phyloP scores from a whole-genome alignment of 2,797 vertebrate genomes.

The Gallinago stenura region DNA sequence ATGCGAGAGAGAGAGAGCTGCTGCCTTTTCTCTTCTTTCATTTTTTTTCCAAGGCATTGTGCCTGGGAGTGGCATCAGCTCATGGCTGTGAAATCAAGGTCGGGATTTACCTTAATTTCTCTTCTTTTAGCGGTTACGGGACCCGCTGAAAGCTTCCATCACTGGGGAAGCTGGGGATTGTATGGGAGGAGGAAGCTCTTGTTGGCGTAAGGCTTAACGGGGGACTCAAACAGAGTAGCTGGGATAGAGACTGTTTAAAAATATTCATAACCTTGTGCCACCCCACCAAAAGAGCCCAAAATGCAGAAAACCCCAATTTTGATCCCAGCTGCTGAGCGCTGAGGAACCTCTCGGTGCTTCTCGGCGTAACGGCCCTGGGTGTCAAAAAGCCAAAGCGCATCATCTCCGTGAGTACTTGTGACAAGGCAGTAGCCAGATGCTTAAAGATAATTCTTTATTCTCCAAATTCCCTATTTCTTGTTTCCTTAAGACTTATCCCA shows the following conservation, averaged over 20 bases:
- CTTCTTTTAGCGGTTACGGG: neutral
- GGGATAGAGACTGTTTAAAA: neutral
- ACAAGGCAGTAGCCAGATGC: neutral
- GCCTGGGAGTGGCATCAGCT: neutral
- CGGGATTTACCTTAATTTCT: neutral
- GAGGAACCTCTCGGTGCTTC: neutral
- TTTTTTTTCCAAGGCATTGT: neutral
- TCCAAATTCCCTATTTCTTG: neutral
- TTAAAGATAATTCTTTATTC: neutral
- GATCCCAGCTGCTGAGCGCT: neutral
- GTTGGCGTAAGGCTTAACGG: neutral
- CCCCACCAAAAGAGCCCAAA: rapidly evolving
- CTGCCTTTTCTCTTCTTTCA: neutral
- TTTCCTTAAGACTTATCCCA: neutral
- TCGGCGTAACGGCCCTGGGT: neutral
- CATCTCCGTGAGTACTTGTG: neutral
- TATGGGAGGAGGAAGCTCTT: neutral
- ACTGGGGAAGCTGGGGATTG: neutral
- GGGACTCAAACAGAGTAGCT: neutral
- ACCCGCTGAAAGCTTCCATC: neutral
- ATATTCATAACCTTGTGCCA: rapidly evolving
- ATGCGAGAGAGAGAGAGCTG: neutral
- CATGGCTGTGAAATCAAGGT: neutral
- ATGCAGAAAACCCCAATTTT: neutral
- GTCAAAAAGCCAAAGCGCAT: neutral